Percentiles rank a stretch among this genome's conserved stretches.
phyloP scores from a whole-genome alignment of 2,888 invertebrate species.

The Amphipoea oculea region DNA sequence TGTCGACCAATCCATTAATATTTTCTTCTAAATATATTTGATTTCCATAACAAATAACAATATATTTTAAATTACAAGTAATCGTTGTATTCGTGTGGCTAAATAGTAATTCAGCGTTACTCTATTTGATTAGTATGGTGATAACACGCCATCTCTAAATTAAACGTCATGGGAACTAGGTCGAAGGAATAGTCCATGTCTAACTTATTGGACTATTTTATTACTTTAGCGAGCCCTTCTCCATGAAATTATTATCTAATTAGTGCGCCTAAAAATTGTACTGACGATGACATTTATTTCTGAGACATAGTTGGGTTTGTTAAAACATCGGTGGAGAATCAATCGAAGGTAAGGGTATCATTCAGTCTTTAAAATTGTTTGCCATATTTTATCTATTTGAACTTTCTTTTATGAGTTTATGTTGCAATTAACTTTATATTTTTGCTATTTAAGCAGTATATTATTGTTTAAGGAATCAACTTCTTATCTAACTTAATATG shows the following conservation, averaged over 20 bases:
- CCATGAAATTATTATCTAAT: conserved; percentile 69
- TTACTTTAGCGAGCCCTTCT: conserved; percentile 68
- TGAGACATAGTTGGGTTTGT: conserved; percentile 69
- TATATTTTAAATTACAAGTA: background rate
- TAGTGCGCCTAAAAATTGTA: conserved; percentile 66
- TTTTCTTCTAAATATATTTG: too few species aligned
- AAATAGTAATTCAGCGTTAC: conserved; percentile 33
- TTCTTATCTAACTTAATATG: conserved; percentile 33
- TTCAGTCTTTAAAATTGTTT: conserved; percentile 80
- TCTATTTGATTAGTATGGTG: conserved; percentile 57
- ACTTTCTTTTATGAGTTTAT: conserved; percentile 78
- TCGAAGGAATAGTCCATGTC: conserved; percentile 83
- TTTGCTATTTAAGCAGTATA: conserved; percentile 65
- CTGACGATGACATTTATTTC: conserved; percentile 76
- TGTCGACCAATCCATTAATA: background rate
- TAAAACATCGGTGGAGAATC: conserved; percentile 76
- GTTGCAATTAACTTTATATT: conserved; percentile 66
- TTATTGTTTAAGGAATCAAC: conserved; percentile 49
- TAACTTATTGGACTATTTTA: conserved; percentile 76
- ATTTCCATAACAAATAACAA: background rate
- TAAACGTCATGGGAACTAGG: conserved; percentile 86
- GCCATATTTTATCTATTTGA: conserved; percentile 88
- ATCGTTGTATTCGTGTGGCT: background rate
- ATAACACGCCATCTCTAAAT: conserved; percentile 65
- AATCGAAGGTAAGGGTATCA: conserved; percentile 82